Percentiles rank a stretch among this genome's conserved stretches.
Conservation (phyloP, 1,140 invertebrate genomes). For the Arctopsyche grandis region DNA sequence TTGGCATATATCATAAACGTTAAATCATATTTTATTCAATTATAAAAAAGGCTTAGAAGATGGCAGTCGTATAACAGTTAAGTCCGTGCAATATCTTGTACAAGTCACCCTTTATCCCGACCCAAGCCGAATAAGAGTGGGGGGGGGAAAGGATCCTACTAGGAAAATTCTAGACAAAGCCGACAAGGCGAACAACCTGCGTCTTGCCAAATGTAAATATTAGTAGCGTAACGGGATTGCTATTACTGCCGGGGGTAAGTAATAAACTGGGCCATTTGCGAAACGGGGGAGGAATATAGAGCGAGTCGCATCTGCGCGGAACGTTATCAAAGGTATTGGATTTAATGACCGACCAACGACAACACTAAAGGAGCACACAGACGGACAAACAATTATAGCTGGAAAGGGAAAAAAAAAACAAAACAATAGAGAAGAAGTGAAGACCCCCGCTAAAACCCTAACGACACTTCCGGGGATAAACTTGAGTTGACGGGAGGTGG, state of each 20-base stretch:
- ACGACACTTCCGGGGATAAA: neutral
- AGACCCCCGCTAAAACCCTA: neutral
- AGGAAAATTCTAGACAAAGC: neutral
- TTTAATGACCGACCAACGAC: constrained; percentile 36
- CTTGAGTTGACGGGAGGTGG: too few species aligned
- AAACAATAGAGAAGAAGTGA: neutral
- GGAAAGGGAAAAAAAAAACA: neutral
- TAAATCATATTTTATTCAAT: too few species aligned
- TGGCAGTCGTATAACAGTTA: too few species aligned
- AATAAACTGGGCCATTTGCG: constrained; percentile 53
- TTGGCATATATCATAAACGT: too few species aligned
- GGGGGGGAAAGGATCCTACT: too few species aligned
- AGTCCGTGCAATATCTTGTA: too few species aligned
- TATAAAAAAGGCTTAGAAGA: too few species aligned
- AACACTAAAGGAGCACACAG: constrained; percentile 4
- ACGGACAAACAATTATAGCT: neutral
- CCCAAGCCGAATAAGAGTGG: too few species aligned
- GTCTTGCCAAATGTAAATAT: constrained; percentile 33
- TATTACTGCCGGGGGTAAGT: constrained; percentile 44
- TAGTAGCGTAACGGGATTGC: constrained; percentile 31
- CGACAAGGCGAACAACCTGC: neutral
- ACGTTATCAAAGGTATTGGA: constrained; percentile 44
- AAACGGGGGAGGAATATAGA: constrained; percentile 32
- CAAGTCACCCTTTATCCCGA: too few species aligned
- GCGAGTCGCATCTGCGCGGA: constrained; percentile 46